phyloP scores from a whole-genome alignment of 2,113 vertebrate genomes.

The Monarcha castaneiventris region DNA sequence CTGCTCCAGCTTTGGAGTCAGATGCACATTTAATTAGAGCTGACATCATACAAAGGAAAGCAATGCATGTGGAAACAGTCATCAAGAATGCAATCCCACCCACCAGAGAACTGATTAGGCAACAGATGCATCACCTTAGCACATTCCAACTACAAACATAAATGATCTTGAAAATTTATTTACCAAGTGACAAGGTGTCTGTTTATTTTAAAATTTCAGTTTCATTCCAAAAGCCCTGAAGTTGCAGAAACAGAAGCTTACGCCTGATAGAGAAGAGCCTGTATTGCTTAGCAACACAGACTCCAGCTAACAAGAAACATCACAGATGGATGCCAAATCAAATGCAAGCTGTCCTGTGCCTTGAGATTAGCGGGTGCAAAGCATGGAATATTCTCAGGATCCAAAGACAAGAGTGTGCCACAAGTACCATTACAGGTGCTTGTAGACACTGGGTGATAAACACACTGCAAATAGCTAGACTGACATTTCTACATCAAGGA shows the following conservation, averaged over 20 bases:
- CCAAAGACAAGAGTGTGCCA: neutral
- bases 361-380: neutral
- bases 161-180: neutral
- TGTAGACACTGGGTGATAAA: neutral
- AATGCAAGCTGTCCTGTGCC: slow-evolving; percentile 3
- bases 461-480: neutral
- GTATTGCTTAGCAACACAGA: slow-evolving; percentile 47
- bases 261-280: neutral
- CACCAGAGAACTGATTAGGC: neutral
- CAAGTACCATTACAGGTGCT: neutral
- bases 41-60: neutral
- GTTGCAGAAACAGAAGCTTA: slow-evolving; percentile 36
- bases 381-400: neutral
- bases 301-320: slow-evolving; percentile 12
- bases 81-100: neutral
- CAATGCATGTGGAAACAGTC: neutral
- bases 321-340: slow-evolving; percentile 13
- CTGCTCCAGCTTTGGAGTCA: slow-evolving; percentile 5
- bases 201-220: slow-evolving; percentile 18
- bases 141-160: neutral
- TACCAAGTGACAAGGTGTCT: slow-evolving; percentile 4
- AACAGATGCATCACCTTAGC: neutral
- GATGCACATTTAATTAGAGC: neutral
- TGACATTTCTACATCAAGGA: neutral
- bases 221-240: slow-evolving; percentile 40